These are phyloP conservation scores for Pseudobourletiella spinata DNA, from an alignment of 1,140 invertebrate genomes.

Conservation along the genomic window DNA sequence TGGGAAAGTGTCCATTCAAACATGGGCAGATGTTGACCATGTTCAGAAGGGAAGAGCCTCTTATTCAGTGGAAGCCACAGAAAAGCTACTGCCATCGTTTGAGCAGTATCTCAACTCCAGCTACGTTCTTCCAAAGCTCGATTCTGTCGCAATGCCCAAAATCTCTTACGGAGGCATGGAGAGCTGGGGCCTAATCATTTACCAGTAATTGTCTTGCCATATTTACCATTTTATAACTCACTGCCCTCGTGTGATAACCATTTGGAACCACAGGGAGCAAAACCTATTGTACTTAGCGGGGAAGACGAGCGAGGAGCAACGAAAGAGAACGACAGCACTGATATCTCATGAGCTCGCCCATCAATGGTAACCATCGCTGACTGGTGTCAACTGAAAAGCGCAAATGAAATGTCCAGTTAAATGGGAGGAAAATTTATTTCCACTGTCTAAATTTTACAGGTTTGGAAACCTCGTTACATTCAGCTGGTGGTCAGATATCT, in stretches of 20 bases:
- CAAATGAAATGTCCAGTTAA: too few species aligned
- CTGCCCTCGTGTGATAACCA: not conserved
- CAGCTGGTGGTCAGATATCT: not conserved
- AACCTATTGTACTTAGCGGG: slow-evolving; percentile 70
- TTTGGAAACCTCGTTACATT: slow-evolving; percentile 69
- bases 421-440: too few species aligned
- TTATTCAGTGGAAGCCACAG: slow-evolving; percentile 67
- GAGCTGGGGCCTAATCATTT: slow-evolving; percentile 82
- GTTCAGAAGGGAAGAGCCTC: not conserved
- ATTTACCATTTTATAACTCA: not conserved
- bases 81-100: slow-evolving; percentile 65
- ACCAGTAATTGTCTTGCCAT: slow-evolving; percentile 35
- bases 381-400: not conserved
- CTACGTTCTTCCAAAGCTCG: slow-evolving; percentile 70
- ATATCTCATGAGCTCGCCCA: slow-evolving; percentile 81
- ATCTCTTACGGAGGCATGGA: slow-evolving; percentile 85
- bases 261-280: slow-evolving; percentile 52
- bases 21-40: not conserved
- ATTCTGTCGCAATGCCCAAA: slow-evolving; percentile 63
- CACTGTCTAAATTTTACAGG: too few species aligned
- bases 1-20: not conserved
- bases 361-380: slow-evolving; percentile 59
- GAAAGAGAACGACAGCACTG: slow-evolving; percentile 77
- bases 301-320: slow-evolving; percentile 68
- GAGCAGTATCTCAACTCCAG: slow-evolving; percentile 73